Evolutionary conservation across 1,140 invertebrate genomes (phyloP), one percentile per base, ranked within the genome.

Genomic region (Contarinia nasturtii): DNA sequence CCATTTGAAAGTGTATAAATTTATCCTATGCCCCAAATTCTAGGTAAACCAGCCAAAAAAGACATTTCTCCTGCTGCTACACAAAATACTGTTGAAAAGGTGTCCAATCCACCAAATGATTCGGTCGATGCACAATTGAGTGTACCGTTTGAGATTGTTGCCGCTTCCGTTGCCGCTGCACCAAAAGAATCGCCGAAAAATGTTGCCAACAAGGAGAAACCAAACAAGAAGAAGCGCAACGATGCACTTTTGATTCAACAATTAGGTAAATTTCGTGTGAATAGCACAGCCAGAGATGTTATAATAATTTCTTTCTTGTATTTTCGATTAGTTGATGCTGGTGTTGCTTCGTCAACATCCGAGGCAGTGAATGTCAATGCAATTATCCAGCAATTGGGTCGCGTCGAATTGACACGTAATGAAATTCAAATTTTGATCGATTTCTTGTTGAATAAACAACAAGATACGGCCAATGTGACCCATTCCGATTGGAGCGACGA

Each of bases 371-470:
- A 44, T 51, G 73, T 83, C 7, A 75, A 73, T 20, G 65, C 81
- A 40, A 57, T 91, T 49, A 74, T 84, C 50, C 73, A 78, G 20
- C 70, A 84, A 7, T 75, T 91, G 11, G 75, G 80, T 51, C 79
- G 80, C 52, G 79, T 84, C 45, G 76, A 83, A 48, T 68, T 92
- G 0, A 86, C 81, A 51, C 79, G 83, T 48, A 77, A 74, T 41
- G 88, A 92, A 63, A 81, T 89, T 50, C 87, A 92, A 67, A 79
- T 81, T 50, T 69, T 92, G 11, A 90, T 90, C 55, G 86, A 92
- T 61, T 75, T 83, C 47, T 68, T 92, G 42, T 67, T 92, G 22
- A 88, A 90, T 63, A 88, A 87, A 57, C 82, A 86, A 59, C 76
- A 83, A 56, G 82, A 84, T 55, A 79, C 77, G 52, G 75, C 77